phyloP scores from a whole-genome alignment of 1,140 invertebrate species.

The Drosophila kikkawai region DNA sequence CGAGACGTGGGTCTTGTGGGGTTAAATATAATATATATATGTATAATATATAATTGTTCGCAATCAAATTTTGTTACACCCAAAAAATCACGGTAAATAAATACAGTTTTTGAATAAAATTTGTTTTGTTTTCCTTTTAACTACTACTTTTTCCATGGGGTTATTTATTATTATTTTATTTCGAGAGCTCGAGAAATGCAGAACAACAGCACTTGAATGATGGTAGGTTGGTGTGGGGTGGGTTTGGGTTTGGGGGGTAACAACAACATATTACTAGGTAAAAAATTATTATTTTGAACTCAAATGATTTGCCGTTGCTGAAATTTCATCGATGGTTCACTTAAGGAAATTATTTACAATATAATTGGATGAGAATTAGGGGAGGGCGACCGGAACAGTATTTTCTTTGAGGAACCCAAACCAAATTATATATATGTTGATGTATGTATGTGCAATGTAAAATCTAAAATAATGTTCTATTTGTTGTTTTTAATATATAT shows the following conservation, averaged over 20 bases:
- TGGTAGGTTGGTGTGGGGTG: not conserved
- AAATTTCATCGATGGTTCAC: constrained; percentile 22
- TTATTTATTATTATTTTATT: constrained; percentile 17
- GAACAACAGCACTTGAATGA: constrained; percentile 50
- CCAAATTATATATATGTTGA: constrained; percentile 68
- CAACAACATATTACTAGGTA: constrained; percentile 35
- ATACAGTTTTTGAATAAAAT: constrained; percentile 29
- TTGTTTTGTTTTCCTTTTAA: constrained; percentile 23
- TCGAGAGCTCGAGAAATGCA: constrained; percentile 33
- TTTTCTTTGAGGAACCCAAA: constrained; percentile 65
- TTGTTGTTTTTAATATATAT: constrained; percentile 35
- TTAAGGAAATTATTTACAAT: constrained; percentile 69
- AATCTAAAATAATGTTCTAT: constrained; percentile 23
- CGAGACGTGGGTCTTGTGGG: constrained; percentile 22
- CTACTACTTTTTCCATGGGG: constrained; percentile 33
- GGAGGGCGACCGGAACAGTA: constrained; percentile 53
- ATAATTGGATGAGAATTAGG: constrained; percentile 42
- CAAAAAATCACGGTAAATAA: constrained; percentile 61
- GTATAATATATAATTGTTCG: constrained; percentile 48
- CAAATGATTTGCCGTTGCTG: constrained; percentile 25
- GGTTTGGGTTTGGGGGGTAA: not conserved
- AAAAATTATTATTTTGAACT: constrained; percentile 36
- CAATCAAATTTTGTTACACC: constrained; percentile 80
- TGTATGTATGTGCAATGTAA: constrained; percentile 54
- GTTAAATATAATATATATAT: constrained; percentile 13